Evolutionary conservation across 1,140 invertebrate species (phyloP).

Genomic region (Hylaeus volcanicus): DNA sequence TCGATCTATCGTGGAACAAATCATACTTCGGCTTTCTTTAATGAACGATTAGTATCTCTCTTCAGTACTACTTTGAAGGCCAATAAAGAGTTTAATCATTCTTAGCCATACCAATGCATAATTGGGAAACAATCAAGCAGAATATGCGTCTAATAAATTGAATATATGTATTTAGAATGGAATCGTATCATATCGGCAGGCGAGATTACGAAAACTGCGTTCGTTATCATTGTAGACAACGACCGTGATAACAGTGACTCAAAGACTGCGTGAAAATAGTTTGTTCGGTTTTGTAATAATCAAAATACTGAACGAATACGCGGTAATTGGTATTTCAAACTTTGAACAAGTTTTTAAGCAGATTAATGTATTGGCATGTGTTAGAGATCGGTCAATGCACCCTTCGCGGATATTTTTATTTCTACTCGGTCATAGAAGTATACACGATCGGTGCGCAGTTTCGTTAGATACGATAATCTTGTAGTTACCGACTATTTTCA

Average conservation of each 20-base stretch:
- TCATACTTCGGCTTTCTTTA: neutral
- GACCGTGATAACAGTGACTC: slow-evolving; percentile 37
- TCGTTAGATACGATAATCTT: slow-evolving; percentile 1
- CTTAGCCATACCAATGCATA: too few relatives aligned
- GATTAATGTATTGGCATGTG: neutral
- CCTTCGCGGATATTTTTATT: slow-evolving; percentile 32
- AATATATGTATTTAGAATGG: neutral
- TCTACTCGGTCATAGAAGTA: slow-evolving; percentile 14
- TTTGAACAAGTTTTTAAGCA: neutral
- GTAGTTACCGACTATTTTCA: neutral
- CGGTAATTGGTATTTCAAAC: neutral
- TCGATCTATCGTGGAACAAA: neutral
- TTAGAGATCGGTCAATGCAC: slow-evolving; percentile 42
- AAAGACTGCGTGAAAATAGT: slow-evolving; percentile 31
- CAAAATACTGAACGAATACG: slow-evolving; percentile 19
- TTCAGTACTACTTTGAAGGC: too few relatives aligned
- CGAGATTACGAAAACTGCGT: slow-evolving; percentile 51
- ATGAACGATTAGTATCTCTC: neutral
- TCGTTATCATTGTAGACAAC: slow-evolving; percentile 37
- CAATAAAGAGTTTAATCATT: too few relatives aligned
- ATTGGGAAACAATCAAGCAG: too few relatives aligned
- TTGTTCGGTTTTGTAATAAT: slow-evolving; percentile 19
- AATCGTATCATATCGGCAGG: slow-evolving; percentile 25
- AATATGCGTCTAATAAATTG: neutral
- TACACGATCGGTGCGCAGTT: slow-evolving; percentile 16